These are phyloP conservation scores for Sminthurides aquaticus DNA, from an alignment of 2,888 invertebrate species.

Conservation along the genomic window DNA sequence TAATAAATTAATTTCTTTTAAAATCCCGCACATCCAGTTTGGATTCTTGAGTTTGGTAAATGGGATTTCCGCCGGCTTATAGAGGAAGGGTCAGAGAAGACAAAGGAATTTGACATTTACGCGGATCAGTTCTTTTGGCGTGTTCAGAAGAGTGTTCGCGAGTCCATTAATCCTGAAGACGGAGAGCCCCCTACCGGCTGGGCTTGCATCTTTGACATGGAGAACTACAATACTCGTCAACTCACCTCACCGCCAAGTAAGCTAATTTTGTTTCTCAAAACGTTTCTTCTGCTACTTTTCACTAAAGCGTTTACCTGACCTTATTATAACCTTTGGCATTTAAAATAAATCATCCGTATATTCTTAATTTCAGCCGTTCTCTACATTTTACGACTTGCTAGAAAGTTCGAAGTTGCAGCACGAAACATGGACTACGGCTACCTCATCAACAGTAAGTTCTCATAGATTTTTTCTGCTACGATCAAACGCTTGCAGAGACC, in stretches of 20 bases:
- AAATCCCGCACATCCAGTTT: neutral
- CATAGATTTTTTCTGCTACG: too few relatives aligned
- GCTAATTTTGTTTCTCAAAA: too few relatives aligned
- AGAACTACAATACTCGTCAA: constrained; percentile 4
- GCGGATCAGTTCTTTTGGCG: constrained; percentile 4
- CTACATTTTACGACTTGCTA: constrained; percentile 1
- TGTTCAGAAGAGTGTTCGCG: neutral
- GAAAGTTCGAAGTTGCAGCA: constrained; percentile 2
- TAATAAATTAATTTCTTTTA: neutral
- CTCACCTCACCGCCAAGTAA: constrained; percentile 6
- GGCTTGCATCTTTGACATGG: constrained; percentile 16
- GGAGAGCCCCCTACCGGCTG: constrained; percentile 4
- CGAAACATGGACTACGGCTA: constrained; percentile 15
- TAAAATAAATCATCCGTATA: neutral
- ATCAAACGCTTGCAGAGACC: too few relatives aligned
- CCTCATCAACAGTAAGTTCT: constrained; percentile 11
- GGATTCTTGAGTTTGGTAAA: constrained; percentile 3
- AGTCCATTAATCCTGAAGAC: constrained; percentile 2
- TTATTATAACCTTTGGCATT: neutral
- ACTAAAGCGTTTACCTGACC: too few relatives aligned
- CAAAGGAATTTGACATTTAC: constrained; percentile 9
- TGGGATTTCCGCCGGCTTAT: constrained; percentile 6
- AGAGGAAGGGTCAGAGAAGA: neutral
- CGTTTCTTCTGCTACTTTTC: too few relatives aligned
- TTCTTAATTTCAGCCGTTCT: constrained; percentile 4